Conservation (phyloP, 1,140 invertebrate species). For the Panonychus citri region DNA sequence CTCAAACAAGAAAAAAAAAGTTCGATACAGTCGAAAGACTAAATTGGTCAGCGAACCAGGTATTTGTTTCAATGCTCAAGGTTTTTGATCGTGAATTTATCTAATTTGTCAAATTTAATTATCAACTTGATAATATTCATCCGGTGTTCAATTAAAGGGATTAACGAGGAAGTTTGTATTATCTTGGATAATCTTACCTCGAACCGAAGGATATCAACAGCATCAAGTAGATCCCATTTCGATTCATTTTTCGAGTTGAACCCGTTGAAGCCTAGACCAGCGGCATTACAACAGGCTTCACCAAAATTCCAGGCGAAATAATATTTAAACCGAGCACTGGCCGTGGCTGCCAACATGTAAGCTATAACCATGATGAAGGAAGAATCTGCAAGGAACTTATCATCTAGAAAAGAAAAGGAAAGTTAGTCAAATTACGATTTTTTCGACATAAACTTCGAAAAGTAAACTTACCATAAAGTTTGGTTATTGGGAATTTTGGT, state of each 20-base stretch:
- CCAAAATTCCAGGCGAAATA: conserved; percentile 75
- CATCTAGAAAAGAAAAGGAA: conserved; percentile 30
- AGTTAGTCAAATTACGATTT: neutral
- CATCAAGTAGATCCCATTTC: conserved; percentile 68
- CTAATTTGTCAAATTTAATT: too few species aligned
- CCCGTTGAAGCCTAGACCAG: conserved; percentile 71
- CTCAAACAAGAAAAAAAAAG: too few species aligned
- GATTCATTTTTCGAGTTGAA: conserved; percentile 40
- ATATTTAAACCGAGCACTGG: conserved; percentile 66
- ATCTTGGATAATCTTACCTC: conserved; percentile 47
- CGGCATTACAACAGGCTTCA: conserved; percentile 79
- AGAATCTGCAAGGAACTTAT: conserved; percentile 12
- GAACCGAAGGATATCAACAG: conserved; percentile 63
- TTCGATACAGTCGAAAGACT: too few species aligned
- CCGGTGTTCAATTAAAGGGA: too few species aligned
- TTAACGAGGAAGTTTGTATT: too few species aligned
- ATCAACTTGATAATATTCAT: too few species aligned
- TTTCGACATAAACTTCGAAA: too few species aligned
- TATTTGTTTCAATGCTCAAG: too few species aligned
- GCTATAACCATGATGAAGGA: too few species aligned
- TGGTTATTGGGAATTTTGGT: conserved; percentile 29
- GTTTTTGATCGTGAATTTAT: too few species aligned
- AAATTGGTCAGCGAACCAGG: too few species aligned
- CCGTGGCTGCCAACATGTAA: conserved; percentile 39
- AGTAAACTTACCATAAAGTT: conserved; percentile 10